These are phyloP conservation scores for Anniella stebbinsi DNA, from an alignment of 2,797 vertebrate genomes.

Conservation along the genomic window DNA sequence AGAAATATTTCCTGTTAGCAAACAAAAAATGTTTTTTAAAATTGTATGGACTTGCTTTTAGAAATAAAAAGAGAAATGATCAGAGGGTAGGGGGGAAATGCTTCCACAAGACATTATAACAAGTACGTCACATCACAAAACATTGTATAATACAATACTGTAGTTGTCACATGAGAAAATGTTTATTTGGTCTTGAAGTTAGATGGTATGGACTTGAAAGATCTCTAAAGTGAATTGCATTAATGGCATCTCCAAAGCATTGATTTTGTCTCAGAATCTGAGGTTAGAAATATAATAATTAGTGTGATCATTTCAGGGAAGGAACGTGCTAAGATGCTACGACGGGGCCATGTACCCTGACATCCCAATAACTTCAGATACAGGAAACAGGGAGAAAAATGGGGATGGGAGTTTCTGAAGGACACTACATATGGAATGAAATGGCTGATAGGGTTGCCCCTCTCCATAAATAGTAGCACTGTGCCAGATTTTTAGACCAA, in stretches of 20 bases:
- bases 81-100: background rate
- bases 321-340: background rate
- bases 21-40: background rate
- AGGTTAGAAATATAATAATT: background rate
- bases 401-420: background rate
- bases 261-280: background rate
- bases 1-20: background rate
- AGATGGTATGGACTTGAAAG: background rate
- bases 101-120: background rate
- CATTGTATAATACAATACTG: background rate
- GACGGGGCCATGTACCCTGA: background rate
- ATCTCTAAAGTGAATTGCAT: background rate
- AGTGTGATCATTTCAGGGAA: background rate
- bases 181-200: background rate
- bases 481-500: no score
- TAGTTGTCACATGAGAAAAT: background rate
- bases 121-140: background rate
- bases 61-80: conserved; percentile 13
- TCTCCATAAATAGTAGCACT: no score
- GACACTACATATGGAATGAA: background rate
- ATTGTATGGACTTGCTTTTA: background rate
- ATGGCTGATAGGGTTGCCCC: background rate
- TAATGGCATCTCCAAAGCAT: background rate
- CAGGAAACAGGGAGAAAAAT: background rate
- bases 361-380: background rate